Conservation (phyloP, 92 coral and sea anemone genomes). For the Siderastrea siderea region DNA sequence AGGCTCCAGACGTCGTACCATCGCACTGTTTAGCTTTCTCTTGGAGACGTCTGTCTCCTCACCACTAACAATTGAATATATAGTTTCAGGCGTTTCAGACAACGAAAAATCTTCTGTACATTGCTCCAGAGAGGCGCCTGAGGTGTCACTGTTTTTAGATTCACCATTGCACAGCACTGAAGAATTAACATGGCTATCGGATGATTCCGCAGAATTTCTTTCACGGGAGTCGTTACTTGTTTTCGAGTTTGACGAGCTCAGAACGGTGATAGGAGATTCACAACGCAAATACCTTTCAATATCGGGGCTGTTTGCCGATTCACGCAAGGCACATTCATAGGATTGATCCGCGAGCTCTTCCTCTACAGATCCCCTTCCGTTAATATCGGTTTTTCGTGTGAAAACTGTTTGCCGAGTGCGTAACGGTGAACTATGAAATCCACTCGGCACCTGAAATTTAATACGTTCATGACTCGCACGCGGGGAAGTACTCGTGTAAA, state of each 20-base stretch:
- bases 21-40: slow-evolving; percentile 32
- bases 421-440: not conserved
- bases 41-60: slow-evolving; percentile 12
- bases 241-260: not conserved
- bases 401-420: slow-evolving; percentile 16
- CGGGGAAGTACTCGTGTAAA: not conserved
- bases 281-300: slow-evolving; percentile 73
- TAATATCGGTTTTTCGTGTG: not conserved
- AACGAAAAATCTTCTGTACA: not conserved
- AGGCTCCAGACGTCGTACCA: slow-evolving; percentile 70
- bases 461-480: not conserved
- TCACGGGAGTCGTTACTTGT: not conserved
- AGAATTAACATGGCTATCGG: not conserved
- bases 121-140: not conserved
- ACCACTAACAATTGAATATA: not conserved
- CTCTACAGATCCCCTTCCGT: slow-evolving; percentile 52
- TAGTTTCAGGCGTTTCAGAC: slow-evolving; percentile 1
- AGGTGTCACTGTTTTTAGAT: not conserved
- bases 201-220: slow-evolving; percentile 1
- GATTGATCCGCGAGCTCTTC: slow-evolving; percentile 70
- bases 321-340: slow-evolving; percentile 80
- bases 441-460: not conserved
- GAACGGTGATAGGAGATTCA: slow-evolving; percentile 65
- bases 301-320: slow-evolving; percentile 81
- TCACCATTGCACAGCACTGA: not conserved